Evolutionary conservation across 2,797 vertebrate genomes (phyloP).

Genomic region (Mormyrops boulengeri): DNA sequence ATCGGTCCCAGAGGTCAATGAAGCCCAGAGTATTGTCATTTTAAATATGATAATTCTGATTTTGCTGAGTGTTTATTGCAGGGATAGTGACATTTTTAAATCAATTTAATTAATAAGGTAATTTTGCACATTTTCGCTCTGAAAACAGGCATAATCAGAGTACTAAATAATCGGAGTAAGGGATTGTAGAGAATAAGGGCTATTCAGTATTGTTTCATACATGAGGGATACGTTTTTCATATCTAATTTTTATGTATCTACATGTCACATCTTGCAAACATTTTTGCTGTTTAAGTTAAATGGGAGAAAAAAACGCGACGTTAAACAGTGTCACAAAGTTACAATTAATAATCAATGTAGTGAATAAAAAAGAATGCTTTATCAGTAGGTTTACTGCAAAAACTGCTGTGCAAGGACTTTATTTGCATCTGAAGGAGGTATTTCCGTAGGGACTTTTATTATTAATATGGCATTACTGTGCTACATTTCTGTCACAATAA

Average conservation of each 20-base stretch:
- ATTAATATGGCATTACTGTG: not conserved
- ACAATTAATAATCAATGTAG: not conserved
- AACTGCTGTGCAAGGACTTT: slow-evolving; percentile 5
- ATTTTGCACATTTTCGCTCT: not conserved
- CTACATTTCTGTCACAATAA: not conserved
- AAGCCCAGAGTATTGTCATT: not conserved
- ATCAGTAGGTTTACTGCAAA: not conserved
- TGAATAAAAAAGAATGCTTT: not conserved
- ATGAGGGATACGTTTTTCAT: not conserved
- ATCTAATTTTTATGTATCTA: not conserved
- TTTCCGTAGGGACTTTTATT: slow-evolving; percentile 2
- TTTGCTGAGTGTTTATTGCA: not conserved
- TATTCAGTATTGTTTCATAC: not conserved
- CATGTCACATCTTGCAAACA: not conserved
- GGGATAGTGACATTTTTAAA: not conserved
- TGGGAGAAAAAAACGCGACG: not conserved
- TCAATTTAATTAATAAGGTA: not conserved
- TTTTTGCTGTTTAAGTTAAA: not conserved
- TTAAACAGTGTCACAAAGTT: not conserved
- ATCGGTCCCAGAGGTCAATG: not conserved
- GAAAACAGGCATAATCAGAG: not conserved
- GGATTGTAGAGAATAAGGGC: not conserved
- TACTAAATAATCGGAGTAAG: not conserved
- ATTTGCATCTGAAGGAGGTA: not conserved
- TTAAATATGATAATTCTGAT: not conserved